Percentiles rank a stretch among this genome's conserved stretches.
phyloP scores from a whole-genome alignment of 1,140 invertebrate species.

The Lepidurus packardi region DNA sequence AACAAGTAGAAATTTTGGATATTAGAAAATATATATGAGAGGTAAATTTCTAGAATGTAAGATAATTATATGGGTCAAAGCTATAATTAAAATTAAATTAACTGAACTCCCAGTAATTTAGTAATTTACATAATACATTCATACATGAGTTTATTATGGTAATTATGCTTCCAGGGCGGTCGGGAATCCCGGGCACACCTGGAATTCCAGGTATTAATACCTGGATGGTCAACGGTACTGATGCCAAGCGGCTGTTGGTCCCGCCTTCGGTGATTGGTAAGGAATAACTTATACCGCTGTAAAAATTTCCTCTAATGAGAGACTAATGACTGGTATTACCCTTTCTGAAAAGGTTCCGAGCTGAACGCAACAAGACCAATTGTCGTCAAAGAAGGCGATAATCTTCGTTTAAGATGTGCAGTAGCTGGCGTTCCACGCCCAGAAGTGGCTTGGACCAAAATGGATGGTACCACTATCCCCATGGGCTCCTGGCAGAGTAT shows the following conservation, averaged over 20 bases:
- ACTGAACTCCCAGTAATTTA: too few species aligned
- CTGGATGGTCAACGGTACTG: conserved; percentile 58
- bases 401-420: conserved; percentile 66
- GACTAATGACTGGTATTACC: not conserved
- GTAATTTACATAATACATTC: too few species aligned
- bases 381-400: conserved; percentile 64
- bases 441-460: conserved; percentile 65
- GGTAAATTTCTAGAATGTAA: too few species aligned
- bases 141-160: too few species aligned
- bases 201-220: conserved; percentile 64
- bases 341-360: not conserved
- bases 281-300: conserved; percentile 32
- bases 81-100: too few species aligned
- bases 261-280: conserved; percentile 70
- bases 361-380: conserved; percentile 43
- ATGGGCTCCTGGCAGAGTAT: conserved; percentile 57
- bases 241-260: conserved; percentile 59
- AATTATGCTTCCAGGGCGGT: conserved; percentile 14
- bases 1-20: too few species aligned
- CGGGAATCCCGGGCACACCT: conserved; percentile 38
- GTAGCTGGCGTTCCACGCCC: conserved; percentile 69
- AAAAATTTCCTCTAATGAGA: not conserved
- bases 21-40: too few species aligned
- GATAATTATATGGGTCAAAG: too few species aligned
- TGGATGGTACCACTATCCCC: conserved; percentile 58